These are phyloP conservation scores for Tapirus terrestris DNA, from an alignment of 2,113 vertebrate genomes.

Conservation along the genomic window DNA sequence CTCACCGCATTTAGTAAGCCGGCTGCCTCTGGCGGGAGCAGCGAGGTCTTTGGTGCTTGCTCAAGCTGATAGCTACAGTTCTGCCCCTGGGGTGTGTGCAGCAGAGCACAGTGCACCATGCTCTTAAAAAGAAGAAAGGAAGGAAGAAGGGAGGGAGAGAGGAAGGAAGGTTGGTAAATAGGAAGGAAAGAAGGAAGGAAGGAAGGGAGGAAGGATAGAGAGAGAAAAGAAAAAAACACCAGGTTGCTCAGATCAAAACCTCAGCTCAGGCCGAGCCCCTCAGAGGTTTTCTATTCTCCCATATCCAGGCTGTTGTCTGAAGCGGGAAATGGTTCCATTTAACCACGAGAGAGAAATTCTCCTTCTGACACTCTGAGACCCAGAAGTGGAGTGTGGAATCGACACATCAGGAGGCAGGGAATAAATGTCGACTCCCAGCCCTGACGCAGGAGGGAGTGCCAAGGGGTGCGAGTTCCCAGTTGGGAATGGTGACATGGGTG, in stretches of 20 bases:
- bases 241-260: not conserved
- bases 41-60: not conserved
- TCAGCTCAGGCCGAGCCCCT: not conserved
- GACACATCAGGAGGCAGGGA: not conserved
- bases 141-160: not conserved
- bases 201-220: too few relatives aligned
- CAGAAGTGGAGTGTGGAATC: not conserved
- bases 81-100: not conserved
- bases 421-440: not conserved
- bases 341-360: not conserved
- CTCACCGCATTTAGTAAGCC: not conserved
- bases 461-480: not conserved
- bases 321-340: not conserved
- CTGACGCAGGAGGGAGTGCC: accelerated
- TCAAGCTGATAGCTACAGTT: not conserved
- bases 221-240: not conserved
- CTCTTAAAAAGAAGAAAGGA: not conserved
- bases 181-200: not conserved
- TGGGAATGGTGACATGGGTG: accelerated
- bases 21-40: accelerated
- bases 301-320: not conserved
- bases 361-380: not conserved
- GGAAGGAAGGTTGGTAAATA: not conserved
- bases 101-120: not conserved
- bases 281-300: not conserved